phyloP scores from a whole-genome alignment of 2,797 vertebrate species.

The Avahi laniger region DNA sequence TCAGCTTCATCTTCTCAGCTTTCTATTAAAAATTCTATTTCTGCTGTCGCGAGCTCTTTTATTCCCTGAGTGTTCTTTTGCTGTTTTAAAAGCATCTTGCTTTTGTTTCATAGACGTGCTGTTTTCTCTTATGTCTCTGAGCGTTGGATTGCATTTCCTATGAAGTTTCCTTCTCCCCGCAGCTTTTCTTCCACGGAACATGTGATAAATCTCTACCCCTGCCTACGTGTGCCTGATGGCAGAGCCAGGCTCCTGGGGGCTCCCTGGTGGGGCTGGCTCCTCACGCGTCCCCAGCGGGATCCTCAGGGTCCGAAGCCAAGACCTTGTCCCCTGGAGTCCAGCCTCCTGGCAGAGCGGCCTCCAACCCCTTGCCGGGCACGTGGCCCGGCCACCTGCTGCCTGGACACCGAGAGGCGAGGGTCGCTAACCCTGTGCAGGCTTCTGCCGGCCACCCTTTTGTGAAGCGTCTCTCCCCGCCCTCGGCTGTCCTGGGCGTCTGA shows the following conservation, averaged over 20 bases:
- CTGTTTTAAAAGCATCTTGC: not conserved
- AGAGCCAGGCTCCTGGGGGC: too few species aligned
- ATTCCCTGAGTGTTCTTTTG: not conserved
- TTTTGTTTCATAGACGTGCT: not conserved
- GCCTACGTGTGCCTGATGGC: rapidly evolving
- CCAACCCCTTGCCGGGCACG: too few species aligned
- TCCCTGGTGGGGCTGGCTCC: not conserved
- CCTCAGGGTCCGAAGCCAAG: too few species aligned
- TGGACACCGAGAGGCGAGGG: not conserved
- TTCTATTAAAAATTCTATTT: not conserved
- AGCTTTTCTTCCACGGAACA: not conserved
- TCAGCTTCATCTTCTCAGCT: not conserved
- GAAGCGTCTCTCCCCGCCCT: not conserved
- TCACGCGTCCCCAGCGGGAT: too few species aligned
- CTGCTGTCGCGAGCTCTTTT: not conserved
- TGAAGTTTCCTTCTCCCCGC: not conserved
- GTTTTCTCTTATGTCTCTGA: not conserved
- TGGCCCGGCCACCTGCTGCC: not conserved
- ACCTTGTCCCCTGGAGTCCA: too few species aligned
- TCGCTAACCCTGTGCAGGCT: too few species aligned
- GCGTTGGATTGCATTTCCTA: not conserved
- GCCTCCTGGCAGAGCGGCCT: too few species aligned
- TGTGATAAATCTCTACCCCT: too few species aligned
- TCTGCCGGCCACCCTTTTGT: not conserved
- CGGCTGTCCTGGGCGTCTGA: not conserved